phyloP scores from a whole-genome alignment of 2,888 invertebrate species.

The Cyclophora albipunctata region DNA sequence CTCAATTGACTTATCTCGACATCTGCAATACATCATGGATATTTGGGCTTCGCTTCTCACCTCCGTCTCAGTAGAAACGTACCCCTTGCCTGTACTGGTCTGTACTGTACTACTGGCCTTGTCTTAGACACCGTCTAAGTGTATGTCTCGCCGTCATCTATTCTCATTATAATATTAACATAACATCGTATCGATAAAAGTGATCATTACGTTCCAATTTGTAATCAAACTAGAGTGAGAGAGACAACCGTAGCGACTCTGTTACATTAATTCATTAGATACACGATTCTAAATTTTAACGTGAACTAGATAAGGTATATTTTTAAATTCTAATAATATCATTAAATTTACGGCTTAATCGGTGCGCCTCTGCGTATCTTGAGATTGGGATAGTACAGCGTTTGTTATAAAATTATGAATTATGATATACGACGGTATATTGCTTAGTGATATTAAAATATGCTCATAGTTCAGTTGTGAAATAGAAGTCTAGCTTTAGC shows the following conservation, averaged over 20 bases:
- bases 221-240: slow-evolving; percentile 28
- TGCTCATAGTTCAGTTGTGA: slow-evolving; percentile 72
- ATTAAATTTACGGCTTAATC: slow-evolving; percentile 47
- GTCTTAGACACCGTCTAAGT: no score
- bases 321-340: slow-evolving; percentile 52
- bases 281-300: slow-evolving; percentile 56
- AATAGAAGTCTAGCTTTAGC: slow-evolving; percentile 65
- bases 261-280: slow-evolving; percentile 35
- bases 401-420: slow-evolving; percentile 19
- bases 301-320: slow-evolving; percentile 47
- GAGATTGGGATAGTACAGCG: slow-evolving; percentile 38
- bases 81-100: no score
- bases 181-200: no score
- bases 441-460: slow-evolving; percentile 68
- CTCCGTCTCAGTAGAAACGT: no score
- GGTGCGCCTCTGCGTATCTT: slow-evolving; percentile 37
- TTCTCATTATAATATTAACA: slow-evolving; percentile 44
- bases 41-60: no score
- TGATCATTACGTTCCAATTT: no score
- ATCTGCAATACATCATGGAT: no score
- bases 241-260: slow-evolving; percentile 40
- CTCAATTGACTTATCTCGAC: no score
- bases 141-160: no score
- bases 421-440: slow-evolving; percentile 41
- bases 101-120: no score